These are phyloP conservation scores for Pan paniscus DNA, from an alignment of 2,113 vertebrate species.

Conservation along the genomic window DNA sequence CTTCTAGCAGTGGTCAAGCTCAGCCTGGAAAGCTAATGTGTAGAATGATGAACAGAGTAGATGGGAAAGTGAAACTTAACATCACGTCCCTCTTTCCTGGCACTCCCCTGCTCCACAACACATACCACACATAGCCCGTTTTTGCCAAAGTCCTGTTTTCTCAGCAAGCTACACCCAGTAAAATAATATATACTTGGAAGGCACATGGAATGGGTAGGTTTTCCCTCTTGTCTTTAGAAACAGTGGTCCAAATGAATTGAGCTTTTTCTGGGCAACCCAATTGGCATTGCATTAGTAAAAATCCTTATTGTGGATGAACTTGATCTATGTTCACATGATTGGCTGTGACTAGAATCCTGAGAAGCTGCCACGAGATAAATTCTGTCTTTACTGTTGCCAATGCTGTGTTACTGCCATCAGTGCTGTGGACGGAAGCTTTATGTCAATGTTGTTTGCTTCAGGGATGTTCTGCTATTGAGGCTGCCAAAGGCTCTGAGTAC, in stretches of 20 bases:
- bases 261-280: background rate
- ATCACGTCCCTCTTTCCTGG: background rate
- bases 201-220: background rate
- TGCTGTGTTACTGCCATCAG: background rate
- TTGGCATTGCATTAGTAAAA: background rate
- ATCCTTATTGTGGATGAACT: background rate
- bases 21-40: background rate
- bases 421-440: background rate
- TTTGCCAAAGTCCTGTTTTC: background rate
- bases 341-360: background rate
- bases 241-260: background rate
- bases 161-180: background rate
- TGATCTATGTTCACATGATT: background rate
- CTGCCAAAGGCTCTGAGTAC: background rate
- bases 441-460: background rate
- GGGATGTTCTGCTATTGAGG: background rate
- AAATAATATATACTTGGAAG: background rate
- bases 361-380: background rate
- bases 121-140: background rate
- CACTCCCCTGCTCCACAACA: accelerated
- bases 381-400: background rate
- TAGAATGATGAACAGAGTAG: background rate
- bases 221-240: background rate
- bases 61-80: background rate
- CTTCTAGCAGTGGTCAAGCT: background rate